phyloP scores from a whole-genome alignment of 1,140 invertebrate genomes.

The Scaptomyza montana region DNA sequence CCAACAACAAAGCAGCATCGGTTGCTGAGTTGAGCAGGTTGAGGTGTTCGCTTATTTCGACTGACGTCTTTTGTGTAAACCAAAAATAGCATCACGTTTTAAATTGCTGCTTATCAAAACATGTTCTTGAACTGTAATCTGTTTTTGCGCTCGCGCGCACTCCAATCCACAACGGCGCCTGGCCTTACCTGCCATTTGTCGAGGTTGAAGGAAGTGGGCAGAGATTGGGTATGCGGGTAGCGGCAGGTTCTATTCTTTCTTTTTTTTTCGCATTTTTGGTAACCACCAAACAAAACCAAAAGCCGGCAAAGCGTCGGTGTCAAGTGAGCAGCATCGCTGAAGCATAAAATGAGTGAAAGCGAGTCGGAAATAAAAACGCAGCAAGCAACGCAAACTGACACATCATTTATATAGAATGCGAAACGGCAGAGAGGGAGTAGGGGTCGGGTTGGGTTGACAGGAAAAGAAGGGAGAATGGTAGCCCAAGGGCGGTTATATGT shows the following conservation, averaged over 20 bases:
- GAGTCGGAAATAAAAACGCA: slow-evolving; percentile 74
- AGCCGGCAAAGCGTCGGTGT: slow-evolving; percentile 51
- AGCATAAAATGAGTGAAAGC: slow-evolving; percentile 79
- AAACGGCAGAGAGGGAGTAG: neutral
- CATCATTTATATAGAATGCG: slow-evolving; percentile 66
- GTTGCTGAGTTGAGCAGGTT: neutral
- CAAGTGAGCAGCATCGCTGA: slow-evolving; percentile 63
- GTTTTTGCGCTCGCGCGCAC: slow-evolving; percentile 68
- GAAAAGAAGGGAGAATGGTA: neutral
- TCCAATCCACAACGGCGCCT: slow-evolving; percentile 31
- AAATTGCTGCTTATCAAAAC: slow-evolving; percentile 83
- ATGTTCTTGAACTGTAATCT: slow-evolving; percentile 80
- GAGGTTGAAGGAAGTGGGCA: neutral
- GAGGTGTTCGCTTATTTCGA: slow-evolving; percentile 3
- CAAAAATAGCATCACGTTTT: slow-evolving; percentile 83
- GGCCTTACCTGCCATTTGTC: slow-evolving; percentile 23
- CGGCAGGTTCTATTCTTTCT: neutral
- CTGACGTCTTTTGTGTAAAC: slow-evolving; percentile 44
- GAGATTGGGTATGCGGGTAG: too few species aligned
- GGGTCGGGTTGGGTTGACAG: neutral
- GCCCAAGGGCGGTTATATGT: slow-evolving; percentile 52
- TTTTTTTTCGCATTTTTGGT: neutral
- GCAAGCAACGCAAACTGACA: slow-evolving; percentile 76
- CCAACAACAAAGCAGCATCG: neutral
- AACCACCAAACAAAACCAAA: slow-evolving; percentile 51